Evolutionary conservation across 2,113 vertebrate genomes (phyloP).

Genomic region (Illadopsis cleaveri): DNA sequence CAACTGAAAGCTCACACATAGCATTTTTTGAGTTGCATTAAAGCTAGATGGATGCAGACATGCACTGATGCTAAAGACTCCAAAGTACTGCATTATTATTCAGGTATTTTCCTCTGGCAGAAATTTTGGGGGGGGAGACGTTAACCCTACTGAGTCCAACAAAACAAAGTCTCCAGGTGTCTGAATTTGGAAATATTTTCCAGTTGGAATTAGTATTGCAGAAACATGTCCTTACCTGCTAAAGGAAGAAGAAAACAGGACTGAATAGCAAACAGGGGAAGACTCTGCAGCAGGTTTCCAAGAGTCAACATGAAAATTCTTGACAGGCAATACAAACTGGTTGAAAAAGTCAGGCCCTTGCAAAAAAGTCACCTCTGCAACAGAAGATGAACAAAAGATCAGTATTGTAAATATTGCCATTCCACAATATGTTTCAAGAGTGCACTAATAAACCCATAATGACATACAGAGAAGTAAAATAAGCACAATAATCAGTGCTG

Average conservation of each 20-base stretch:
- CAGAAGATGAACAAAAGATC: background rate
- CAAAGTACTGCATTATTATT: background rate
- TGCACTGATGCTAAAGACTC: background rate
- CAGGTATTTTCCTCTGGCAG: background rate
- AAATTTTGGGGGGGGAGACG: background rate
- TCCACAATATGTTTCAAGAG: background rate
- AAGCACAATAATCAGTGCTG: background rate
- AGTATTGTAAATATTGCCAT: background rate
- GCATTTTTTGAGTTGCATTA: background rate
- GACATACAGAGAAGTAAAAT: background rate
- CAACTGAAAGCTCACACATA: background rate
- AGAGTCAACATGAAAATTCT: slow-evolving; percentile 22
- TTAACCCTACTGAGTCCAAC: background rate
- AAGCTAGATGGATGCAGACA: background rate
- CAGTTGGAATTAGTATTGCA: background rate
- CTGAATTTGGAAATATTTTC: background rate
- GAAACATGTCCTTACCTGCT: slow-evolving; percentile 50
- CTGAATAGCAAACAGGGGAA: background rate
- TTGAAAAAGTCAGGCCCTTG: background rate
- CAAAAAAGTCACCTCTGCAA: slow-evolving; percentile 43
- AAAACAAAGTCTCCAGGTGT: background rate
- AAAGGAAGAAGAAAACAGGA: background rate
- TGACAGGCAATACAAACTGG: background rate
- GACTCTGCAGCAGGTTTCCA: background rate
- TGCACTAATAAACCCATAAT: background rate